Percentiles rank a stretch among this genome's conserved stretches.
These are phyloP conservation scores for Pedetes capensis DNA, from an alignment of 2,113 vertebrate species.

Conservation along the genomic window DNA sequence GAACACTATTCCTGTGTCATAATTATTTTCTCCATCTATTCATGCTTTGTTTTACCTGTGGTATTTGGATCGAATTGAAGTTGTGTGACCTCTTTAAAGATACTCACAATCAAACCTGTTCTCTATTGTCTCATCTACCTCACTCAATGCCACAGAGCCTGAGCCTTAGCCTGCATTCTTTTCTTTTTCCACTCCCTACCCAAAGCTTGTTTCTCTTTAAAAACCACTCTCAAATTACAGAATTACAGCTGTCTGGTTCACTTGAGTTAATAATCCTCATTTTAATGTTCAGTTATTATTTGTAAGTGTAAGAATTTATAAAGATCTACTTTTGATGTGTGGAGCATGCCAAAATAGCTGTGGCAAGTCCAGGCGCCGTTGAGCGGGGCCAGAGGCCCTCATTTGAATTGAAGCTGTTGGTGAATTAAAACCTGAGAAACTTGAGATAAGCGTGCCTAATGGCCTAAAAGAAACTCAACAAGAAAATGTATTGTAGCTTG, in stretches of 20 bases:
- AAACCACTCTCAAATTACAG: conserved; percentile 75
- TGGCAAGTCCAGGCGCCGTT: conserved; percentile 76
- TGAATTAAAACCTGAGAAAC: conserved; percentile 83
- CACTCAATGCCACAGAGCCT: background rate
- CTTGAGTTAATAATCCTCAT: conserved; percentile 78
- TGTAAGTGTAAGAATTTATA: conserved; percentile 80
- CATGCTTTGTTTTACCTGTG: conserved; percentile 22
- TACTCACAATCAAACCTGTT: background rate
- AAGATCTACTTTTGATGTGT: conserved; percentile 79
- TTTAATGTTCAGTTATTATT: conserved; percentile 81
- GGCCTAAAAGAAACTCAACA: conserved; percentile 79
- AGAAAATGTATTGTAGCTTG: conserved; percentile 83
- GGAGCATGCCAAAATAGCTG: conserved; percentile 63
- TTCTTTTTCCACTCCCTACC: background rate
- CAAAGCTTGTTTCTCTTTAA: conserved; percentile 56
- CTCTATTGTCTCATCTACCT: background rate
- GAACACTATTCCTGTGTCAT: conserved; percentile 13
- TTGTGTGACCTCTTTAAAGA: conserved; percentile 1
- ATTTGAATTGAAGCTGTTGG: conserved; percentile 81
- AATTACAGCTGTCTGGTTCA: conserved; percentile 71
- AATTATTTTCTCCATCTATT: conserved; percentile 52
- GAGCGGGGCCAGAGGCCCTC: conserved; percentile 74
- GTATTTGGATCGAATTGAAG: background rate
- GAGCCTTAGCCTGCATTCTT: background rate
- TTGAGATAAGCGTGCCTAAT: conserved; percentile 86